Evolutionary conservation across 2,113 vertebrate genomes (phyloP).

Genomic region (Hypomesus transpacificus): DNA sequence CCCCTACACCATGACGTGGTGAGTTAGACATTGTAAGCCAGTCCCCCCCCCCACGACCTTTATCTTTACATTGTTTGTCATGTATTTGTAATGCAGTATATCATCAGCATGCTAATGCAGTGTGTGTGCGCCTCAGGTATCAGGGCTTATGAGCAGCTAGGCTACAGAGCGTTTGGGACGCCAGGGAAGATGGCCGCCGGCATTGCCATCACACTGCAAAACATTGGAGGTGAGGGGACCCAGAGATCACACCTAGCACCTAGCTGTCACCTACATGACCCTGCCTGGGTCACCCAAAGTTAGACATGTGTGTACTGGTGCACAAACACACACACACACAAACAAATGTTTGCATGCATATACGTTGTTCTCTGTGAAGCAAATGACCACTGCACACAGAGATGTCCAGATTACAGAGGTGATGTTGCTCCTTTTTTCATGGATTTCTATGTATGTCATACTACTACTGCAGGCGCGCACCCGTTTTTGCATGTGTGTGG

Average conservation of each 20-base stretch:
- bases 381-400: no score
- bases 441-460: not conserved
- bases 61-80: conserved; percentile 6
- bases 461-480: conserved; percentile 11
- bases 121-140: conserved; percentile 61
- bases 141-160: conserved; percentile 92
- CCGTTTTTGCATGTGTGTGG: not conserved
- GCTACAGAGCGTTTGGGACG: conserved; percentile 88
- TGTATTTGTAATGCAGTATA: not conserved
- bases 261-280: not conserved
- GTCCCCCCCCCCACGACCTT: not conserved
- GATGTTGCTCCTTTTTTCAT: not conserved
- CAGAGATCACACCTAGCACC: not conserved
- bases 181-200: conserved; percentile 89
- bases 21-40: no score
- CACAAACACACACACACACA: no score
- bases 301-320: no score
- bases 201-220: conserved; percentile 88
- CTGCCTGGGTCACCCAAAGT: no score
- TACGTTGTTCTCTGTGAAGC: no score
- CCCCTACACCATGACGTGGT: no score
- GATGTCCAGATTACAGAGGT: not conserved
- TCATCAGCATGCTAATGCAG: not conserved
- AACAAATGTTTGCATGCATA: no score
- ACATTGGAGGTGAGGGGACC: conserved; percentile 83